Evolutionary conservation across 2,797 vertebrate species (phyloP), one percentile per base, ranked within the genome.

Genomic region (Halcyon leucocephala): DNA sequence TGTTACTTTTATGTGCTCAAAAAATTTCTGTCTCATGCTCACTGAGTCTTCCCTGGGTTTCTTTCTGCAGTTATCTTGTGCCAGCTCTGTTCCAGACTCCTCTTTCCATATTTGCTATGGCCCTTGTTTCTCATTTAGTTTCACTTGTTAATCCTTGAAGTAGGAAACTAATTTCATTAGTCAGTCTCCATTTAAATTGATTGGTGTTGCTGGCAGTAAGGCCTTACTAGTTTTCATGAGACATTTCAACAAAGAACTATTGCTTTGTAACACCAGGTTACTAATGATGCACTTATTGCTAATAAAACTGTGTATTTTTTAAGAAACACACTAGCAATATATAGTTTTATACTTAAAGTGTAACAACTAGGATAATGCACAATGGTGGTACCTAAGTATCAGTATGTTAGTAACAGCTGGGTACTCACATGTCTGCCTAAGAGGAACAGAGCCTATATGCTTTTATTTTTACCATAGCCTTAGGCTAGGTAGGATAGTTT

Each of bases 341-440:
- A 0, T 12, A 49, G 7, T 25, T 44, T 58, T 54, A 3, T 66
- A 19, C 73, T 42, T 70, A 14, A 69, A 86, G 19, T 20, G 6
- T 33, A 61, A 46, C 18, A 74, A n/a, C 12, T 69, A 0, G 64
- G n/a, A 35, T 33, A 39, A 51, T 39, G n/a, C 4, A 7, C 4
- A 10, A 26, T 29, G 25, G 37, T 66, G n/a, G 21, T 58, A 19
- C 49, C 18, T 12, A 29, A 58, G 20, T 24, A 25, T 33, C 9
- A 15, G 6, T 37, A 6, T 33, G 7, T 22, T 24, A 48, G 20
- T 80, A 67, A 22, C 20, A 79, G 33, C 31, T 4, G 10, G 49
- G 33, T 18, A 22, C 25, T 46, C 0, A 0, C 12, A 1, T 82
- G 14, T 26, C 39, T 78, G 12, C 26, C 39, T 92, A 0, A 0